Evolutionary conservation across 2,113 vertebrate genomes (phyloP).

Genomic region (Cyprinodon brontotheroides): DNA sequence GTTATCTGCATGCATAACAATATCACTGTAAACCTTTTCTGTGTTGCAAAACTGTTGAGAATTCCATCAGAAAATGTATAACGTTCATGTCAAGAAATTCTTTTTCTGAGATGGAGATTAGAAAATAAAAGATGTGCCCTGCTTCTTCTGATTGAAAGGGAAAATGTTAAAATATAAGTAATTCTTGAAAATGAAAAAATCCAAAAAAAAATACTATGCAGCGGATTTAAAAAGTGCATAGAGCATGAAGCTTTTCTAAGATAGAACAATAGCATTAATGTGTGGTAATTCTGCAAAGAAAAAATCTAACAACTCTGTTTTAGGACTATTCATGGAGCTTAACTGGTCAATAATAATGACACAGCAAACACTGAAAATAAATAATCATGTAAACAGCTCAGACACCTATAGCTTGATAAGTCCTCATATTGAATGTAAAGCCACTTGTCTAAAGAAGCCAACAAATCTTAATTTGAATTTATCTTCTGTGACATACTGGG

Average conservation of each 20-base stretch:
- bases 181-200: not conserved
- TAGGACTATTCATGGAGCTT: slow-evolving; percentile 4
- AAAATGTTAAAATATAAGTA: not conserved
- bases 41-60: slow-evolving; percentile 16
- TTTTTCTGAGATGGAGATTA: not conserved
- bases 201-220: not conserved
- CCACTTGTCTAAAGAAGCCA: not conserved
- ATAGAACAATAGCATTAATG: not conserved
- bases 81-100: slow-evolving; percentile 4
- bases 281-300: slow-evolving; percentile 17
- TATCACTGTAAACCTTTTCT: not conserved
- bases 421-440: not conserved
- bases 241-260: too few species aligned
- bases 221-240: not conserved
- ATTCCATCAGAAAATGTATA: slow-evolving; percentile 51
- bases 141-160: not conserved
- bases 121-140: not conserved
- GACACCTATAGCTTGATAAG: slow-evolving; percentile 1
- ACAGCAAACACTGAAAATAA: slow-evolving; percentile 1
- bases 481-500: not conserved
- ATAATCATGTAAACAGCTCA: not conserved
- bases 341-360: not conserved
- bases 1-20: slow-evolving; percentile 26
- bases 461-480: not conserved
- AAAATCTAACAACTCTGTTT: not conserved